A percentile compares a stretch with the other conserved stretches of the same genome.
These are phyloP conservation scores for Gorsachius magnificus DNA, from an alignment of 2,797 vertebrate species.

Conservation along the genomic window DNA sequence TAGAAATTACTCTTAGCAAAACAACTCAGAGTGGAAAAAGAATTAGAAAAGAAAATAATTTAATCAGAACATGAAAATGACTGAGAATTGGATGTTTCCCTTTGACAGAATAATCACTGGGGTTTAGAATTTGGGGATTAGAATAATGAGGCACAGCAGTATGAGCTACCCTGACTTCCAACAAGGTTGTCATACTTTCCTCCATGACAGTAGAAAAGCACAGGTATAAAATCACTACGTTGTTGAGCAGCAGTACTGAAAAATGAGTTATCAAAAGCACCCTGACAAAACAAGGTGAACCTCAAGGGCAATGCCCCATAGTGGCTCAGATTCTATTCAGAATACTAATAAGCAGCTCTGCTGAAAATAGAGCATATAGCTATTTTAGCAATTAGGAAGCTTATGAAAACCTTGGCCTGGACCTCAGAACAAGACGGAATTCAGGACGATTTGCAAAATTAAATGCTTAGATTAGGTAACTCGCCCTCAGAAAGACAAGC, in stretches of 20 bases:
- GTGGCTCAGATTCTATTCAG: neutral
- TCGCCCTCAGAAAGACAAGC: neutral
- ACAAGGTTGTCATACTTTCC: neutral
- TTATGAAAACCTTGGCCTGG: neutral
- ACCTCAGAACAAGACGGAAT: neutral
- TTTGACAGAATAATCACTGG: neutral
- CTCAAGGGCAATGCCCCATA: neutral
- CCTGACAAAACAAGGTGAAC: neutral
- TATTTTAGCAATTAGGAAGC: neutral
- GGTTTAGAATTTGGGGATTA: neutral
- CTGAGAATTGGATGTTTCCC: neutral
- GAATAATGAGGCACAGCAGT: neutral
- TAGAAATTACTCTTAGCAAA: neutral
- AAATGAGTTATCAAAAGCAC: neutral
- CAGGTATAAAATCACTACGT: neutral
- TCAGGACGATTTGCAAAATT: neutral
- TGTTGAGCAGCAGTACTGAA: neutral
- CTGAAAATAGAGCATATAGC: neutral
- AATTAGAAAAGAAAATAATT: neutral
- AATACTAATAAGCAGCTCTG: neutral
- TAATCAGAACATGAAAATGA: neutral
- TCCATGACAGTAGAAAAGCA: neutral
- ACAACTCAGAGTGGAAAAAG: neutral
- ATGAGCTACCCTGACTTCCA: neutral
- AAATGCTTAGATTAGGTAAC: neutral